Conservation (phyloP, 2,888 invertebrate species). For the Phyllotreta striolata region DNA sequence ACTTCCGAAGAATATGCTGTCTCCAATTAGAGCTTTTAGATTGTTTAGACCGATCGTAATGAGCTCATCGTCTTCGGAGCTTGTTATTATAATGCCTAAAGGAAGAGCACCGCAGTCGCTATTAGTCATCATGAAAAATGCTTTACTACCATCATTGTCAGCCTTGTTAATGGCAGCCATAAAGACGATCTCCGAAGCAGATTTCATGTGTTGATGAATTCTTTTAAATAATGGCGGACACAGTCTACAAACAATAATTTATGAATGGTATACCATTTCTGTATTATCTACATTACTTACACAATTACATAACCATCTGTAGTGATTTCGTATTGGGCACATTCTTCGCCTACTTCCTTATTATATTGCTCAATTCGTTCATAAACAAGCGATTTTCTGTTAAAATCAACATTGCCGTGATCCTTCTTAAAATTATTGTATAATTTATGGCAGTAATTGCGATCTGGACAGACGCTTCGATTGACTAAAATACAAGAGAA, state of each 20-base stretch:
- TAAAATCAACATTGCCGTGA: slow-evolving; percentile 15
- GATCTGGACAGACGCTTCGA: slow-evolving; percentile 24
- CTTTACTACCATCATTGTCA: slow-evolving; percentile 24
- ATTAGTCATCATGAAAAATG: slow-evolving; percentile 24
- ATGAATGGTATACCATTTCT: background rate
- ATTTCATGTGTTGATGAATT: slow-evolving; percentile 17
- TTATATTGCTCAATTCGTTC: slow-evolving; percentile 15
- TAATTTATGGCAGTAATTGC: slow-evolving; percentile 25
- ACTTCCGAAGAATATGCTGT: slow-evolving; percentile 16
- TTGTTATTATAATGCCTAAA: slow-evolving; percentile 24
- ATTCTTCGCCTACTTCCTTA: slow-evolving; percentile 11
- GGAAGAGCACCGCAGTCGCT: slow-evolving; percentile 23
- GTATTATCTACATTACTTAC: slow-evolving; percentile 3
- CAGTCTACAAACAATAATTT: slow-evolving; percentile 9
- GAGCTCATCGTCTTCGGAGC: slow-evolving; percentile 14
- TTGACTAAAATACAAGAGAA: slow-evolving; percentile 16
- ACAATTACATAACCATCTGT: slow-evolving; percentile 19
- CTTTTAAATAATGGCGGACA: slow-evolving; percentile 27
- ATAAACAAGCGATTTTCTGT: slow-evolving; percentile 11
- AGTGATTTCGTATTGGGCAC: slow-evolving; percentile 5
- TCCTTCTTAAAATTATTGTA: slow-evolving; percentile 17
- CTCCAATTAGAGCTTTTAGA: slow-evolving; percentile 9
- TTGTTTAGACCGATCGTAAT: slow-evolving; percentile 15
- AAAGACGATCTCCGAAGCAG: slow-evolving; percentile 19
- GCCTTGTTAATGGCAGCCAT: slow-evolving; percentile 23